These are phyloP conservation scores for Amphilophus citrinellus DNA, from an alignment of 2,113 vertebrate genomes.

Conservation along the genomic window DNA sequence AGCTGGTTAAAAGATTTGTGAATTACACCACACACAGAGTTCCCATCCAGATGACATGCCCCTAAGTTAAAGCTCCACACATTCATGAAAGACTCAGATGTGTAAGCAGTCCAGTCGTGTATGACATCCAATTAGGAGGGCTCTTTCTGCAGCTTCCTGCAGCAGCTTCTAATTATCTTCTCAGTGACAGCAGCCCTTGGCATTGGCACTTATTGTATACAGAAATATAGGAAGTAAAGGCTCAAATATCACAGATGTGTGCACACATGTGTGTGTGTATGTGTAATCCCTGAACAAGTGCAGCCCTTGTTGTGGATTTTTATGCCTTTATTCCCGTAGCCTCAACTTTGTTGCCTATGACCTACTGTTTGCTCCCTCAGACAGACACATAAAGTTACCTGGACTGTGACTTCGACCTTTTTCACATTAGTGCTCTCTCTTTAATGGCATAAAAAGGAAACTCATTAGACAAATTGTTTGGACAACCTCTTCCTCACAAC, in stretches of 20 bases:
- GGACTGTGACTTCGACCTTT: slow-evolving; percentile 26
- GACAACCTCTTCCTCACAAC: slow-evolving; percentile 22
- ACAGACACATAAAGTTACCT: background rate
- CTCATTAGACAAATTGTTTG: slow-evolving; percentile 30
- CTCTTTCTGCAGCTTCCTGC: slow-evolving; percentile 33
- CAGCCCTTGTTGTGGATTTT: slow-evolving; percentile 55
- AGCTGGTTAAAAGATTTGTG: background rate
- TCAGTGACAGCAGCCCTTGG: background rate
- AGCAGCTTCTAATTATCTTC: background rate
- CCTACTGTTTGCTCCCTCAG: slow-evolving; percentile 39
- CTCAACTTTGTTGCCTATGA: slow-evolving; percentile 53
- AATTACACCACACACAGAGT: background rate
- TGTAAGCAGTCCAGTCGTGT: background rate
- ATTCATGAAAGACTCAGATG: slow-evolving; percentile 28
- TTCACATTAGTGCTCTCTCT: background rate
- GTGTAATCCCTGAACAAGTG: slow-evolving; percentile 47
- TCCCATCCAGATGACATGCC: background rate
- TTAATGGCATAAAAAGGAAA: slow-evolving; percentile 42
- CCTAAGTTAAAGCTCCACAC: slow-evolving; percentile 8
- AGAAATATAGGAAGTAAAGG: background rate
- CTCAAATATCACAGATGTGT: slow-evolving; percentile 10
- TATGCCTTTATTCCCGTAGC: slow-evolving; percentile 53
- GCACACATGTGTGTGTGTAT: background rate
- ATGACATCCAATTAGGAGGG: background rate
- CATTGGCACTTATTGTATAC: background rate